phyloP scores from a whole-genome alignment of 2,888 invertebrate genomes.

The Melinaea menophilus region DNA sequence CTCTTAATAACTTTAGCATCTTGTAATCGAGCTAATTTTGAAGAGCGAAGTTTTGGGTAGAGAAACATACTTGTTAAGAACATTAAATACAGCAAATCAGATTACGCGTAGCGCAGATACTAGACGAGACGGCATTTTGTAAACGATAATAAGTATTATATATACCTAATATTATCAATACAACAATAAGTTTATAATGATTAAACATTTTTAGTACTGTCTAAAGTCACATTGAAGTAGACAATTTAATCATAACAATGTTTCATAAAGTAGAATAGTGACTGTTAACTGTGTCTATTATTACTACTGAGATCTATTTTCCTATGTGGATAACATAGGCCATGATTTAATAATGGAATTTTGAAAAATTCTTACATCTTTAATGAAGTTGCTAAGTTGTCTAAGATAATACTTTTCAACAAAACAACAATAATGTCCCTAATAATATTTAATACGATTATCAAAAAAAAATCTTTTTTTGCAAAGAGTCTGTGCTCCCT shows the following conservation, averaged over 20 bases:
- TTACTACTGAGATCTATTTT: too few relatives aligned
- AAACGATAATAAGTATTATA: neutral
- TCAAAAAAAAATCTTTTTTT: neutral
- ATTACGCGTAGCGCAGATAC: conserved; percentile 37
- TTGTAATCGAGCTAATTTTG: conserved; percentile 42
- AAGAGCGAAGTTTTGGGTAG: conserved; percentile 40
- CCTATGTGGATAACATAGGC: too few relatives aligned
- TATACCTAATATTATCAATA: neutral
- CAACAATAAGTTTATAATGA: neutral
- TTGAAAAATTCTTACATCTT: too few relatives aligned
- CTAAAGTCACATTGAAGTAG: too few relatives aligned
- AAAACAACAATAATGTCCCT: too few relatives aligned
- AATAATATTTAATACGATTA: too few relatives aligned
- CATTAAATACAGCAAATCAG: conserved; percentile 51
- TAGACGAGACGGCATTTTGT: conserved; percentile 11
- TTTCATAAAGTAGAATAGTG: too few relatives aligned
- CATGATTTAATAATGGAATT: too few relatives aligned
- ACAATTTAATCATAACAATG: too few relatives aligned
- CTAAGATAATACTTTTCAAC: too few relatives aligned
- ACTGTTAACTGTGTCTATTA: too few relatives aligned
- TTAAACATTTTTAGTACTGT: neutral
- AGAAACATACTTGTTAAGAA: conserved; percentile 44
- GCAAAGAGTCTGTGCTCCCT: conserved; percentile 19
- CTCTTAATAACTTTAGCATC: conserved; percentile 11
- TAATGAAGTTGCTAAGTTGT: too few relatives aligned